Evolutionary conservation across 2,797 vertebrate species (phyloP).

Genomic region (Coreius guichenoti): DNA sequence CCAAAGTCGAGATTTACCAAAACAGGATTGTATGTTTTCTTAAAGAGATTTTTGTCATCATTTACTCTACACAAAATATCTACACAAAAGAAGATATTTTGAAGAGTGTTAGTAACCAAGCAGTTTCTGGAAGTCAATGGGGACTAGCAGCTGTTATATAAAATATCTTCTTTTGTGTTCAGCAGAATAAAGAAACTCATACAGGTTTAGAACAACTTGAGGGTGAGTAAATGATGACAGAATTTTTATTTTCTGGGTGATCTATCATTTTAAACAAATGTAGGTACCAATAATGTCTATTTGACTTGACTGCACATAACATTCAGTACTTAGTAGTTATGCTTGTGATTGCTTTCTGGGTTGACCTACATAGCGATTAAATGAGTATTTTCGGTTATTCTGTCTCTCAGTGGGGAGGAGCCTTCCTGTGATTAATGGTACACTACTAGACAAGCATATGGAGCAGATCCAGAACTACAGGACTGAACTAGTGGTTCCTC

Average conservation of each 20-base stretch:
- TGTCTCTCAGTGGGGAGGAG: conserved; percentile 59
- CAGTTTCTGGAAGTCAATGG: not conserved
- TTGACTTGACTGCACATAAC: not conserved
- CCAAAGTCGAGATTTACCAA: not conserved
- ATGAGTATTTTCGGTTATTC: not conserved
- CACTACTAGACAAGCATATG: conserved; percentile 64
- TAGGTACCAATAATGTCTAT: not conserved
- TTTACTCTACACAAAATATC: too few species aligned
- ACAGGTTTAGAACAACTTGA: not conserved
- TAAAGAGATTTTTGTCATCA: too few species aligned
- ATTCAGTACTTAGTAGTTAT: not conserved
- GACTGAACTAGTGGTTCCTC: conserved; percentile 75
- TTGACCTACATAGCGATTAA: not conserved
- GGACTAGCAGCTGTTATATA: too few species aligned
- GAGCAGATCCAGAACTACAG: conserved; percentile 66
- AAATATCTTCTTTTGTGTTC: too few species aligned
- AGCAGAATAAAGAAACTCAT: too few species aligned
- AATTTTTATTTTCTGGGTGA: not conserved
- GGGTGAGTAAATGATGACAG: not conserved
- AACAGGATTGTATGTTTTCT: too few species aligned
- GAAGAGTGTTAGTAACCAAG: not conserved
- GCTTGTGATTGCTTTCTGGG: not conserved
- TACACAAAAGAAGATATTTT: too few species aligned
- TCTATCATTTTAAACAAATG: not conserved
- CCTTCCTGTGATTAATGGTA: conserved; percentile 60